Evolutionary conservation across 30 jellyfish, hydroid and myxozoan genomes (phyloP).

Genomic region (Catostylus mosaicus): DNA sequence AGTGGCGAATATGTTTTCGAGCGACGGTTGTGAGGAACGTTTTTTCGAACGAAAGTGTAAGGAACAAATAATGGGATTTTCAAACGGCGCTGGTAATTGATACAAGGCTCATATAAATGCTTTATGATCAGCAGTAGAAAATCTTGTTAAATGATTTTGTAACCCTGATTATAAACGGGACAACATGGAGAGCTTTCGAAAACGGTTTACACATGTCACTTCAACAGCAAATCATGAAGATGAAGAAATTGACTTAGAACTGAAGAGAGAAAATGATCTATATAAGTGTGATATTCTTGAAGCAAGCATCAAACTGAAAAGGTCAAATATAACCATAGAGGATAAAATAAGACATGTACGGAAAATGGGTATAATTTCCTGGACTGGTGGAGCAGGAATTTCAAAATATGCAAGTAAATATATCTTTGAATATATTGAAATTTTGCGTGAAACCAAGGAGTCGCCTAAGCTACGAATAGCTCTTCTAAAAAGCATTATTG

Average conservation of each 20-base stretch:
- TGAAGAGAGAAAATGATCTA: constrained; percentile 37
- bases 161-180: too few relatives aligned
- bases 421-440: constrained; percentile 8
- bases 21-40: too few relatives aligned
- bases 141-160: neutral
- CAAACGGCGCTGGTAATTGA: too few relatives aligned
- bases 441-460: constrained; percentile 24
- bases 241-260: neutral
- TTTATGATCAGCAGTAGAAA: too few relatives aligned
- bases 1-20: too few relatives aligned
- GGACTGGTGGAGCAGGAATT: constrained; percentile 57
- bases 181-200: constrained; percentile 43
- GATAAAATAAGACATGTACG: constrained; percentile 12
- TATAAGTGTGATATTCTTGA: constrained; percentile 41
- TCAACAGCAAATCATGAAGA: constrained; percentile 7
- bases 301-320: constrained; percentile 18
- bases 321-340: constrained; percentile 19
- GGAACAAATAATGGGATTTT: too few relatives aligned
- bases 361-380: constrained; percentile 36
- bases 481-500: constrained; percentile 28
- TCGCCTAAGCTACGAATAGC: constrained; percentile 19
- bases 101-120: too few relatives aligned
- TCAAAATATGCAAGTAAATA: constrained; percentile 44
- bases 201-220: constrained; percentile 16
- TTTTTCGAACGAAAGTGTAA: too few relatives aligned